Percentiles rank a stretch among this genome's conserved stretches.
Evolutionary conservation across 2,113 vertebrate genomes (phyloP).

Genomic region (Serilophus lunatus): DNA sequence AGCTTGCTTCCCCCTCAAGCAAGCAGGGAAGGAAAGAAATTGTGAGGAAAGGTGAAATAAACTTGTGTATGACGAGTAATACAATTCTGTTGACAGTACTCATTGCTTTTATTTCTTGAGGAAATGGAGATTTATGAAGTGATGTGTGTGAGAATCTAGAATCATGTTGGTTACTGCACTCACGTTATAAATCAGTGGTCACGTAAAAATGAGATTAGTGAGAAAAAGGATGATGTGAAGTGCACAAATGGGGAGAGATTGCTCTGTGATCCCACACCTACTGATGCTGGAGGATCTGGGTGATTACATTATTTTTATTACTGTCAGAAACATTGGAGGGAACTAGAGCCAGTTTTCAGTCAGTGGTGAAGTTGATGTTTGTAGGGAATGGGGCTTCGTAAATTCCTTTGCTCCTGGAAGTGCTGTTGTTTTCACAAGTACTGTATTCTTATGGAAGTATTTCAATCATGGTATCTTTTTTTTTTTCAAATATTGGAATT

Average conservation of each 20-base stretch:
- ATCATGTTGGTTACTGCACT: background rate
- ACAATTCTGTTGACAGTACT: background rate
- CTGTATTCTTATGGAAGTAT: background rate
- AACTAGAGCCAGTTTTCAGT: background rate
- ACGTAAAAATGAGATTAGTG: background rate
- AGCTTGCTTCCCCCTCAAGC: background rate
- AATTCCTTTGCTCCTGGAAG: background rate
- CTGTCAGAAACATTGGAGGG: background rate
- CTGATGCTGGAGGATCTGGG: background rate
- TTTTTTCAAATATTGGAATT: background rate
- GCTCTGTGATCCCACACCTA: background rate
- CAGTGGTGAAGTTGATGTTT: background rate
- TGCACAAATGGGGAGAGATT: background rate
- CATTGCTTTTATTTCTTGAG: background rate
- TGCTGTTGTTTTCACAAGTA: background rate
- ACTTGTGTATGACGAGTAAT: background rate
- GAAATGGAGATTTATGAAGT: background rate
- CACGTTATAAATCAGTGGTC: background rate
- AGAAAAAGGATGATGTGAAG: background rate
- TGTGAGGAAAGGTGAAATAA: background rate
- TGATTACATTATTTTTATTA: background rate
- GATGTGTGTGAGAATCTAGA: background rate
- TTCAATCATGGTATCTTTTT: background rate
- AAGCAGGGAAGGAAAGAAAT: background rate
- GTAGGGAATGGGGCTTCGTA: background rate